Conservation (phyloP, 2,888 invertebrate species). For the Smittia sp. region DNA sequence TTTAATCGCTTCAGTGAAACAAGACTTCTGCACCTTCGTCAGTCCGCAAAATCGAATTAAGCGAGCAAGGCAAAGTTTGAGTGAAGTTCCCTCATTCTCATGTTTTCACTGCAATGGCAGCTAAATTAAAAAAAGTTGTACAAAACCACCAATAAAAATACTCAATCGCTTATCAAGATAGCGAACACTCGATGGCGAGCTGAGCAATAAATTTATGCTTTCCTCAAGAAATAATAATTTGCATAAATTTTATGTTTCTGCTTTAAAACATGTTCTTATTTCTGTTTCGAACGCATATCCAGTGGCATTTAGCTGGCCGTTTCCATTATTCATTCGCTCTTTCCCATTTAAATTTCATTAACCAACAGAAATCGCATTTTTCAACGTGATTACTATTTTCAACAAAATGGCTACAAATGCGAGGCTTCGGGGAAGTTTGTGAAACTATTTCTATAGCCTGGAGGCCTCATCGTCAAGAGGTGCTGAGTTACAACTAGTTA, state of each 20-base stretch:
- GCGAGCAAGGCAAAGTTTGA: no score
- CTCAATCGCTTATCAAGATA: slow-evolving; percentile 38
- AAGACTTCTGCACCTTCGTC: neutral
- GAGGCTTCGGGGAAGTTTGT: neutral
- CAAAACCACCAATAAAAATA: slow-evolving; percentile 14
- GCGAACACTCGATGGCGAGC: neutral
- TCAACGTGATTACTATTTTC: slow-evolving; percentile 35
- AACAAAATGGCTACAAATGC: slow-evolving; percentile 34
- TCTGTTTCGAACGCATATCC: slow-evolving; percentile 34
- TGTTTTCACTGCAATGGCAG: slow-evolving; percentile 31
- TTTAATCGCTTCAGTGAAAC: slow-evolving; percentile 4
- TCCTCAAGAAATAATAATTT: slow-evolving; percentile 29
- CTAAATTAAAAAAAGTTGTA: neutral
- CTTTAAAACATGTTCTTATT: slow-evolving; percentile 35
- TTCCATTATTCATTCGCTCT: slow-evolving; percentile 22
- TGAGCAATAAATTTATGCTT: slow-evolving; percentile 16
- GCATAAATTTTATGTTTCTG: slow-evolving; percentile 40
- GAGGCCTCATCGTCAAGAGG: neutral
- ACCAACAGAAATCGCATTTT: slow-evolving; percentile 38
- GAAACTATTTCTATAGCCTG: neutral
- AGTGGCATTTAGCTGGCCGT: slow-evolving; percentile 24
- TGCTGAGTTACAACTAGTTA: slow-evolving; percentile 32
- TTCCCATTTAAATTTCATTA: slow-evolving; percentile 31
- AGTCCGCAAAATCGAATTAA: neutral
- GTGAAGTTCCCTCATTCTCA: no score